A percentile compares a stretch with the other conserved stretches of the same genome.
These are phyloP conservation scores for Benthosema pterotum DNA, from an alignment of 2,797 vertebrate species.

Conservation along the genomic window DNA sequence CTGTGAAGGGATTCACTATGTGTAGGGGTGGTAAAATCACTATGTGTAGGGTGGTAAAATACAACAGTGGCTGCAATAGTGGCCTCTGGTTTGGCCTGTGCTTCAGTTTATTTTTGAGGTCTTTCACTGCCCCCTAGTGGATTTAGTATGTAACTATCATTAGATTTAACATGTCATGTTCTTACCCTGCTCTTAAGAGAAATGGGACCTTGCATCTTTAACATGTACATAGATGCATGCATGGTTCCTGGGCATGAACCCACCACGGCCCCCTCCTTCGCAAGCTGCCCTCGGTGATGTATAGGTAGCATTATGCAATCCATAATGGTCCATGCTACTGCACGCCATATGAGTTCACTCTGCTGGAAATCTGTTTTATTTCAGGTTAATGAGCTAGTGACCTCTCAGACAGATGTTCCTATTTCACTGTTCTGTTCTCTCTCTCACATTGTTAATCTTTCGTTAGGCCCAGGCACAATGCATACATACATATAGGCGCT, in stretches of 20 bases:
- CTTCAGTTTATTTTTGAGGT: too few relatives aligned
- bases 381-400: constrained; percentile 15
- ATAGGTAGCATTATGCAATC: constrained; percentile 23
- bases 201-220: too few relatives aligned
- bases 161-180: neutral
- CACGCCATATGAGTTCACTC: neutral
- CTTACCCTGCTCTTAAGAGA: too few relatives aligned
- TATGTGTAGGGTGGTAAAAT: too few relatives aligned
- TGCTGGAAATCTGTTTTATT: constrained; percentile 17
- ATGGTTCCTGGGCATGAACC: too few relatives aligned
- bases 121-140: constrained; percentile 63
- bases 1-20: neutral
- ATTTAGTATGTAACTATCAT: neutral
- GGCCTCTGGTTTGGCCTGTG: too few relatives aligned
- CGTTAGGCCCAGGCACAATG: too few relatives aligned
- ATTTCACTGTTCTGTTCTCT: neutral
- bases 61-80: too few relatives aligned
- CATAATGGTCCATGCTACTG: neutral
- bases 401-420: constrained; percentile 1
- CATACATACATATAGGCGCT: too few relatives aligned
- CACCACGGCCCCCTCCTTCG: too few relatives aligned
- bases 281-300: constrained; percentile 5
- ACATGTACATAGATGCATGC: too few relatives aligned
- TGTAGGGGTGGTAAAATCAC: too few relatives aligned
- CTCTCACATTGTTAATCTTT: neutral